phyloP scores from a whole-genome alignment of 2,797 vertebrate species.

The Vespertilio murinus region DNA sequence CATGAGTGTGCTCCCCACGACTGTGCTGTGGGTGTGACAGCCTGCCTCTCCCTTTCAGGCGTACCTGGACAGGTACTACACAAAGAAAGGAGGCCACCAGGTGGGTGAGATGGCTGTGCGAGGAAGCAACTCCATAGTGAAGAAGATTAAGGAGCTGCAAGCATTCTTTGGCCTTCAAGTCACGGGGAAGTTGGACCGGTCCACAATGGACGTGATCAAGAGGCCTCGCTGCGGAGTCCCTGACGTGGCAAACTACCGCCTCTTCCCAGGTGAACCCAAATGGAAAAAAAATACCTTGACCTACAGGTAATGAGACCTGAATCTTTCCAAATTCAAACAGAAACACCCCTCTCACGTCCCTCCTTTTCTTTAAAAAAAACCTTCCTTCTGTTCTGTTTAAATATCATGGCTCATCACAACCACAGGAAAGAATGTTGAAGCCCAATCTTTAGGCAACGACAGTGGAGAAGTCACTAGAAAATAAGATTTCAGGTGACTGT shows the following conservation, averaged over 20 bases:
- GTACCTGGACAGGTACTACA: constrained; percentile 72
- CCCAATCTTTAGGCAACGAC: neutral
- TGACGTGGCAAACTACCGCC: constrained; percentile 86
- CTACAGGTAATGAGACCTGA: constrained; percentile 87
- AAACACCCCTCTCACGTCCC: neutral
- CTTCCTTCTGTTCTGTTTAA: neutral
- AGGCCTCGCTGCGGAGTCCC: constrained; percentile 88
- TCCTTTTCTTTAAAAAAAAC: neutral
- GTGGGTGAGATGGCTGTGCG: constrained; percentile 55
- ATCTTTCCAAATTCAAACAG: constrained; percentile 57
- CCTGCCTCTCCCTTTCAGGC: constrained; percentile 61
- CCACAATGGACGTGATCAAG: constrained; percentile 87
- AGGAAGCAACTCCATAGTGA: constrained; percentile 49
- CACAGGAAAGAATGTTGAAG: neutral
- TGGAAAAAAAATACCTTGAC: constrained; percentile 90
- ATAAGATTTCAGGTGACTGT: neutral
- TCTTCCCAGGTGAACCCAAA: constrained; percentile 86
- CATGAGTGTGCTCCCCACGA: neutral
- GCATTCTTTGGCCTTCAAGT: constrained; percentile 87
- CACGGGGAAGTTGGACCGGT: constrained; percentile 84
- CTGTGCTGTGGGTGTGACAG: neutral
- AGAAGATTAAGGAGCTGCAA: constrained; percentile 89
- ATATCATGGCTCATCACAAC: neutral
- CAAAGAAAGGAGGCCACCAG: constrained; percentile 48
- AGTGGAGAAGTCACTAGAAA: neutral